Percentiles rank a stretch among this genome's conserved stretches.
Conservation (phyloP, 1,140 invertebrate species). For the Spodoptera litura region DNA sequence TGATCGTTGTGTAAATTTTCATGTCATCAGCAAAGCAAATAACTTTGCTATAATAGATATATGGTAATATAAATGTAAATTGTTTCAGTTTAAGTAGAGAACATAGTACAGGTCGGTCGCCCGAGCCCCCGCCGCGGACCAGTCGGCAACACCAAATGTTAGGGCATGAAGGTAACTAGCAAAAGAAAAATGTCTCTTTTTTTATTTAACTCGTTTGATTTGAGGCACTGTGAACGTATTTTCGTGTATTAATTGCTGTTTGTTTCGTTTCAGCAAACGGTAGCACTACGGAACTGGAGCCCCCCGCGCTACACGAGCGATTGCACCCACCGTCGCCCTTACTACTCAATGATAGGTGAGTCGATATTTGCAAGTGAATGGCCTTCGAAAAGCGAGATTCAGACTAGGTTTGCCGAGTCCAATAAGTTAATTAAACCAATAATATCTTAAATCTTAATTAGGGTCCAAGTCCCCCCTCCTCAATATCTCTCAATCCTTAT, state of each 20-base stretch:
- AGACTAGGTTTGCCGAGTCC: too few relatives aligned
- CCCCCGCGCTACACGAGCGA: slow-evolving; percentile 73
- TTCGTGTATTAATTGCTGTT: background rate
- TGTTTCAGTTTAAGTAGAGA: slow-evolving; percentile 80
- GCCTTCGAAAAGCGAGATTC: too few relatives aligned
- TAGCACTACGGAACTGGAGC: slow-evolving; percentile 67
- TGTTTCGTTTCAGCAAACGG: slow-evolving; percentile 67
- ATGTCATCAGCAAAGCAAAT: too few relatives aligned
- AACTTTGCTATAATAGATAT: too few relatives aligned
- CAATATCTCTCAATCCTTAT: too few relatives aligned
- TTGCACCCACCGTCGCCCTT: slow-evolving; percentile 76
- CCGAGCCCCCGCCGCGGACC: slow-evolving; percentile 81
- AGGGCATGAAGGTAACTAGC: slow-evolving; percentile 70
- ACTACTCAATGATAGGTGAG: slow-evolving; percentile 76
- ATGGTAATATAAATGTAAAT: background rate
- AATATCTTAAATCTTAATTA: too few relatives aligned
- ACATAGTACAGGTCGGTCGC: slow-evolving; percentile 81
- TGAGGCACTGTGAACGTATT: background rate
- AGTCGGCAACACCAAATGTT: slow-evolving; percentile 68
- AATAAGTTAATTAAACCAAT: too few relatives aligned
- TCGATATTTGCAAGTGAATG: background rate
- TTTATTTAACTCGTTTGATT: too few relatives aligned
- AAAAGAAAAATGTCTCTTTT: too few relatives aligned
- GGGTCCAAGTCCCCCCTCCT: too few relatives aligned
- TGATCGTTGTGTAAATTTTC: too few relatives aligned